Evolutionary conservation across 2,797 vertebrate genomes (phyloP).

Genomic region (Denticeps clupeoides): DNA sequence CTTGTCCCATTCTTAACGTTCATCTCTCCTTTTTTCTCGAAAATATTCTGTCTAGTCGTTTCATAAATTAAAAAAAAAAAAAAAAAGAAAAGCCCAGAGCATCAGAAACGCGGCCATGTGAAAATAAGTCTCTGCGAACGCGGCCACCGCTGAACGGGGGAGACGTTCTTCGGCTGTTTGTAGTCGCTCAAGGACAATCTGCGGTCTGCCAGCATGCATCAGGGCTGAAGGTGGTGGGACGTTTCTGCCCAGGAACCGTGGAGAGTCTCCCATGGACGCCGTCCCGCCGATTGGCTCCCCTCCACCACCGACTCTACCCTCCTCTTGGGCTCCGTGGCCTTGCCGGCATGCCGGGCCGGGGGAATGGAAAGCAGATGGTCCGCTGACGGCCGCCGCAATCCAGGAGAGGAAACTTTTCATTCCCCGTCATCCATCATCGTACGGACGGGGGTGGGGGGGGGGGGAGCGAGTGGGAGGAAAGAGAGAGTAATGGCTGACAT

Average conservation of each 20-base stretch:
- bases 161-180: slow-evolving; percentile 3
- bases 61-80: not conserved
- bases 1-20: not conserved
- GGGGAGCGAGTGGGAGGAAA: slow-evolving; percentile 30
- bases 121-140: too few species aligned
- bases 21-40: too few species aligned
- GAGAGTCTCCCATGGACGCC: slow-evolving; percentile 3
- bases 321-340: slow-evolving; percentile 1
- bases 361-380: slow-evolving; percentile 64
- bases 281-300: slow-evolving; percentile 8
- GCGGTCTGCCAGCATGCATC: not conserved
- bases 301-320: not conserved
- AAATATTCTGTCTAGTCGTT: not conserved
- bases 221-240: slow-evolving; percentile 10
- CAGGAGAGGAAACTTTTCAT: slow-evolving; percentile 64
- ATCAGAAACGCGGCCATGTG: too few species aligned
- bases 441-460: not conserved
- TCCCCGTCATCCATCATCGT: slow-evolving; percentile 61
- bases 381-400: slow-evolving; percentile 50
- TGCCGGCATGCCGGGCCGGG: slow-evolving; percentile 24
- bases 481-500: slow-evolving; percentile 48
- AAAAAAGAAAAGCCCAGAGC: too few species aligned
- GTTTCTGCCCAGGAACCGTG: slow-evolving; percentile 9
- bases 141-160: too few species aligned
- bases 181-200: slow-evolving; percentile 4